Base-by-base conservation (phyloP, 2,797 vertebrate genomes). In the Heterohyrax brucei region DNA sequence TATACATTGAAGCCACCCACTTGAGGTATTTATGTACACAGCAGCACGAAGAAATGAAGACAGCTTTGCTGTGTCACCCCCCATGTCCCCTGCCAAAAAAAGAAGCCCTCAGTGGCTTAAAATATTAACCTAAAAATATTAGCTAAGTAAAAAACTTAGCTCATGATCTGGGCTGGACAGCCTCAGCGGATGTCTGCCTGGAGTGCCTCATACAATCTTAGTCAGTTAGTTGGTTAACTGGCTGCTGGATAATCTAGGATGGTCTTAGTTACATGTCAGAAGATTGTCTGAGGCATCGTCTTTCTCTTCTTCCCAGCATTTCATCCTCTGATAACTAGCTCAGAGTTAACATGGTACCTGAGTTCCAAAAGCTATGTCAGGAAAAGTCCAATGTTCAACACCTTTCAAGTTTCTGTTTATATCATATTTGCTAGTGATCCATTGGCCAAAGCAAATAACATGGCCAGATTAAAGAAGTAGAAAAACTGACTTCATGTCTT, bases 171-270 rank as follows among this genome's bases (percentile, higher is more conserved):
- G 22, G 16, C 3, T 1, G 10, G 46, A 16, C 50, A 56, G 50
- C 30, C 18, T 80, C 24, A 28, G 12, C 21, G 21, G 14, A 68
- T 61, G 18, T 39, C 61, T 33, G 18, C 48, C 46, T 48, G 13
- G 18, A 5, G 26, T 80, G 33, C 12, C 4, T 18, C 2, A 2
- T 33, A 0, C 7, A 21, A 1, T 30, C 14, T 10, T 26, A 16
- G 24, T 83, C 9, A 48, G 46, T 28, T 10, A 21, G 28, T 44
- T 24, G 0, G 33, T 59, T 53, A 66, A 61, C 33, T 83, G 50
- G 1, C 66, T 53, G 19, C 8, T 44, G 39, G 46, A 5, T 19
- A 18, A 46, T 10, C 19, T 21, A 18, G 6, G 70, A 75, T n/a
- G 33, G 53, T 22, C 14, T 56, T 9, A 83, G 30, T n/a, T 66